Percentiles rank a stretch among this genome's conserved stretches.
These are phyloP conservation scores for Agrochola lychnidis DNA, from an alignment of 2,888 invertebrate genomes.

Conservation along the genomic window DNA sequence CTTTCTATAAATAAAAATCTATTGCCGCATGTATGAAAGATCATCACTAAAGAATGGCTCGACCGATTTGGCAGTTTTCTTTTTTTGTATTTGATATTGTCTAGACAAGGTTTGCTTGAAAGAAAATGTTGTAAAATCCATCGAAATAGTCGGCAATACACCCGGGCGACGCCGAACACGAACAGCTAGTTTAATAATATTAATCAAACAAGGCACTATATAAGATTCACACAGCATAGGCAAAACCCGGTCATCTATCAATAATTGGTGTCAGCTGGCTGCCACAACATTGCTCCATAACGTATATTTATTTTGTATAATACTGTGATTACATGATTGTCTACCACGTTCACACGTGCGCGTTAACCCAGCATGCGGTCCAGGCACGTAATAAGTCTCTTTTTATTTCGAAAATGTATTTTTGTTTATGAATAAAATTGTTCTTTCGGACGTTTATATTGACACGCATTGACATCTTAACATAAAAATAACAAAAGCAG, in stretches of 20 bases:
- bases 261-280: neutral
- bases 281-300: too few relatives aligned
- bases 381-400: neutral
- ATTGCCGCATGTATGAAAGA: too few relatives aligned
- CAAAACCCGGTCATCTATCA: neutral
- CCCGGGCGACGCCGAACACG: too few relatives aligned
- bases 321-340: slow-evolving; percentile 1
- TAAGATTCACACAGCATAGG: neutral
- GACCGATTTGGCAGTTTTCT: too few relatives aligned
- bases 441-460: neutral
- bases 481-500: neutral
- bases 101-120: too few relatives aligned
- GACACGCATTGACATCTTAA: neutral
- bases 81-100: too few relatives aligned
- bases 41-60: too few relatives aligned
- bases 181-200: neutral
- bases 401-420: neutral
- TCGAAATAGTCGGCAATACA: too few relatives aligned
- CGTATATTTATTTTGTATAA: neutral
- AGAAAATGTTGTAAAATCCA: too few relatives aligned
- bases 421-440: slow-evolving; percentile 1
- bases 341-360: neutral
- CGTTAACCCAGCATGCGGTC: neutral
- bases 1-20: too few relatives aligned
- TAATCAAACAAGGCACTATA: neutral